Evolutionary conservation across 2,888 invertebrate species (phyloP).

Genomic region (Oxyteleia sp.): DNA sequence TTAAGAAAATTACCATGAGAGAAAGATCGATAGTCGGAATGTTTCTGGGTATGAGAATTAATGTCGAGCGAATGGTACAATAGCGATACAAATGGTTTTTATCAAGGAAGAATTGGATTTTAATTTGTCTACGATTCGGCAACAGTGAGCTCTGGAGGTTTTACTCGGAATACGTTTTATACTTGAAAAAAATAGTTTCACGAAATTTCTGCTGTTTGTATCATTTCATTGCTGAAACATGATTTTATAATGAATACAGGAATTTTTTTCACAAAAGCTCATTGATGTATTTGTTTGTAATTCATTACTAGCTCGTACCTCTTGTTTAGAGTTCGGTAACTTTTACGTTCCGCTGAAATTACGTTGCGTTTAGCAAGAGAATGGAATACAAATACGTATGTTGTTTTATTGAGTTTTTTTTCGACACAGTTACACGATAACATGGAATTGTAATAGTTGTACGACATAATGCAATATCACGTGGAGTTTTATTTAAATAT

Average conservation of each 20-base stretch:
- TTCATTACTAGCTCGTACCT: constrained; percentile 41
- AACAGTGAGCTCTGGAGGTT: constrained; percentile 31
- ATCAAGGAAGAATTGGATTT: constrained; percentile 40
- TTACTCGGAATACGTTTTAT: constrained; percentile 60
- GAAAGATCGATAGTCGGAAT: constrained; percentile 14
- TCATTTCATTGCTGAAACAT: constrained; percentile 44
- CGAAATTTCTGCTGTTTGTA: constrained; percentile 28
- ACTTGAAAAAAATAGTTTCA: constrained; percentile 48
- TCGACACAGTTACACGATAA: constrained; percentile 14
- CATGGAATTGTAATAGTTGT: constrained; percentile 26
- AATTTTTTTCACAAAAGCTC: constrained; percentile 61
- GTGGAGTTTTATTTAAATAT: constrained; percentile 20
- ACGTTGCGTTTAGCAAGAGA: constrained; percentile 7
- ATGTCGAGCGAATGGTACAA: constrained; percentile 62
- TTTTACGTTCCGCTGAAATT: constrained; percentile 21
- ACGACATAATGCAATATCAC: constrained; percentile 44
- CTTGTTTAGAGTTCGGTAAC: constrained; percentile 26
- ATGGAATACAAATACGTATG: constrained; percentile 33
- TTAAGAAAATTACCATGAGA: constrained; percentile 18
- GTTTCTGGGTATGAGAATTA: constrained; percentile 43
- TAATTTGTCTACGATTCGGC: constrained; percentile 39
- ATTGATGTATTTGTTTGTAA: constrained; percentile 42
- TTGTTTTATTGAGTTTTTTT: constrained; percentile 33
- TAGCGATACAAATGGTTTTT: constrained; percentile 28
- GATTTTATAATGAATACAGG: constrained; percentile 64